These are phyloP conservation scores for Diploscapter pachys DNA, from an alignment of 1,140 invertebrate genomes.

Conservation along the genomic window DNA sequence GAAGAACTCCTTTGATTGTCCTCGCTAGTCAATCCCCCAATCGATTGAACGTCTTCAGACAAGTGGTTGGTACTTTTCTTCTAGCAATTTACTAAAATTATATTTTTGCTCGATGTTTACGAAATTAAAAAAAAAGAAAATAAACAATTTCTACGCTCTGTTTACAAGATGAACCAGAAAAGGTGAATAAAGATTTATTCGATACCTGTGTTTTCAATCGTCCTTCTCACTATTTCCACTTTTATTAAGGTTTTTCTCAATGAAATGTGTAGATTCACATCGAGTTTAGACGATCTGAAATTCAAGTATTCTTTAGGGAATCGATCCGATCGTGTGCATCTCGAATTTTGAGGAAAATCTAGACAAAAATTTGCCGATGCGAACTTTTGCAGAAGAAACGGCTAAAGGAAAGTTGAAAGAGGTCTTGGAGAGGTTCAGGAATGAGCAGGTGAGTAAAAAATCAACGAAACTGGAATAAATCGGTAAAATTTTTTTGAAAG, in stretches of 20 bases:
- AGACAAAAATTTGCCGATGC: slow-evolving; percentile 54
- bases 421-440: slow-evolving; percentile 70
- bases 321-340: slow-evolving; percentile 46
- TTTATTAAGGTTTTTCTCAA: no score
- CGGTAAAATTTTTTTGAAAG: no score
- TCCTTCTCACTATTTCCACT: no score
- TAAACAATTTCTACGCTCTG: not conserved
- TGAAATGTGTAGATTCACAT: no score
- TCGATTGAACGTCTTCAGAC: slow-evolving; percentile 48
- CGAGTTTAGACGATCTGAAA: no score
- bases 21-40: slow-evolving; percentile 50
- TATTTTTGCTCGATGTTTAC: not conserved
- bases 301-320: slow-evolving; percentile 37
- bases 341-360: slow-evolving; percentile 53
- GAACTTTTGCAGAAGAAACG: slow-evolving; percentile 78
- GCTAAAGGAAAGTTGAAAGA: slow-evolving; percentile 78
- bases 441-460: slow-evolving; percentile 51
- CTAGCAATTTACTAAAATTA: not conserved
- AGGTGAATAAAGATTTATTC: no score
- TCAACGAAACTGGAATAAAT: slow-evolving; percentile 36
- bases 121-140: not conserved
- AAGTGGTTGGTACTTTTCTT: slow-evolving; percentile 34
- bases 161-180: no score
- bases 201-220: no score
- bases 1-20: slow-evolving; percentile 32